Conservation (phyloP, 2,888 invertebrate species). For the Itoplectis maculator region DNA sequence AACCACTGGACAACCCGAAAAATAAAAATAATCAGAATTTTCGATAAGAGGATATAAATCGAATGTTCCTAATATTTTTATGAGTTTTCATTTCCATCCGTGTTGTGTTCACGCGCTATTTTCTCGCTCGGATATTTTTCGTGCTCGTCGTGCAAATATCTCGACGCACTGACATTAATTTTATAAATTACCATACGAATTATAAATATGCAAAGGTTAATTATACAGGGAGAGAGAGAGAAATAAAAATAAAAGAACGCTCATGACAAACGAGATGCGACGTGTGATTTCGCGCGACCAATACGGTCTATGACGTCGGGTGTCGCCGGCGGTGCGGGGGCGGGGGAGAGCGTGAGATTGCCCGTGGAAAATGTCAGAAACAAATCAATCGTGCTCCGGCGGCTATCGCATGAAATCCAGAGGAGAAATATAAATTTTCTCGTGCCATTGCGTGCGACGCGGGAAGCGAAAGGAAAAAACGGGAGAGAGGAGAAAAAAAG, state of each 20-base stretch:
- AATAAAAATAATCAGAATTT: no score
- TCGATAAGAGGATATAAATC: no score
- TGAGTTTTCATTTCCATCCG: no score
- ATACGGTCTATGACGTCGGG: background rate
- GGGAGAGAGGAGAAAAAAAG: constrained; percentile 7
- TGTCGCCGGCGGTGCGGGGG: background rate
- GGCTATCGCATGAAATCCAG: background rate
- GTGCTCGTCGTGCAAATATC: background rate
- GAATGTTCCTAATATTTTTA: no score
- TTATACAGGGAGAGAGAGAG: constrained; percentile 3
- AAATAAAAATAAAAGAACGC: constrained; percentile 4
- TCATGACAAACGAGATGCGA: constrained; percentile 10
- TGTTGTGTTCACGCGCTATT: no score
- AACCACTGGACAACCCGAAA: no score
- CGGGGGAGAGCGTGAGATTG: background rate
- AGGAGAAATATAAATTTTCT: constrained; percentile 17
- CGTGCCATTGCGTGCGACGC: background rate
- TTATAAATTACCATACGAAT: constrained; percentile 38
- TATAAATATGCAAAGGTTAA: constrained; percentile 44
- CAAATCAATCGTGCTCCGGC: constrained; percentile 29
- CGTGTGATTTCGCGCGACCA: constrained; percentile 8
- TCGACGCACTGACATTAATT: constrained; percentile 29
- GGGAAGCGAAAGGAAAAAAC: background rate
- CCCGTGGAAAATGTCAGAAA: constrained; percentile 30
- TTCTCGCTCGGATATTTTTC: background rate